These are phyloP conservation scores for Drosophila nr. fundita DNA, from an alignment of 2,888 invertebrate species.

Conservation along the genomic window DNA sequence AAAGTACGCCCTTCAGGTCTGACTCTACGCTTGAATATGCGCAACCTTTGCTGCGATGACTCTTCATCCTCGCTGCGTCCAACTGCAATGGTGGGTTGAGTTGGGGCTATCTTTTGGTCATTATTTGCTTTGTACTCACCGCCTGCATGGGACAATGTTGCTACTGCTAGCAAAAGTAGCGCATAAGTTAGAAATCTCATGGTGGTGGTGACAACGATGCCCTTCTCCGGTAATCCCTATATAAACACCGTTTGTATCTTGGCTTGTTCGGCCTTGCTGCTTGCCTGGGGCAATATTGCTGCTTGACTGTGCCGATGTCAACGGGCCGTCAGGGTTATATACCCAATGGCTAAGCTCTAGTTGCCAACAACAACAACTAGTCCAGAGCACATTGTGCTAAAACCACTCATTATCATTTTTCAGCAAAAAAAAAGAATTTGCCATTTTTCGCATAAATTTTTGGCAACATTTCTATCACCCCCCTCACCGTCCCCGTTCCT, in stretches of 20 bases:
- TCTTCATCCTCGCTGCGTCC: conserved; percentile 29
- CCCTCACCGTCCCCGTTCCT: background rate
- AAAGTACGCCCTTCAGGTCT: conserved; percentile 27
- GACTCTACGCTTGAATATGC: conserved; percentile 18
- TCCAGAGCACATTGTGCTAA: conserved; percentile 32
- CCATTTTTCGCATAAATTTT: conserved; percentile 71
- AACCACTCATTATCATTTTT: conserved; percentile 72
- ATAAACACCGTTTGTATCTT: conserved; percentile 21
- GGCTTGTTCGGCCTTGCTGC: conserved; percentile 31
- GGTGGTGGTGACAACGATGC: background rate
- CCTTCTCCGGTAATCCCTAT: background rate
- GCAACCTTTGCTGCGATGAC: conserved; percentile 9
- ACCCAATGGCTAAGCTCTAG: conserved; percentile 54
- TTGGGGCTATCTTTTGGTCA: background rate
- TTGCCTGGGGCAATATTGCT: conserved; percentile 57
- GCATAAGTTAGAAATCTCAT: conserved; percentile 56
- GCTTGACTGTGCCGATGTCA: conserved; percentile 67
- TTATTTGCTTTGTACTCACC: conserved; percentile 48
- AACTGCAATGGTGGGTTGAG: conserved; percentile 31
- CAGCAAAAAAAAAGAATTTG: conserved; percentile 36
- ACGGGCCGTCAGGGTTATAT: conserved; percentile 56
- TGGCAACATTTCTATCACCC: conserved; percentile 30
- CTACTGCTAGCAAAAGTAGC: conserved; percentile 51
- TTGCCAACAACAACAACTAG: conserved; percentile 40
- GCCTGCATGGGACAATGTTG: conserved; percentile 53